Percentiles rank a stretch among this genome's conserved stretches.
phyloP scores from a whole-genome alignment of 2,113 vertebrate species.

The Cynocephalus volans region DNA sequence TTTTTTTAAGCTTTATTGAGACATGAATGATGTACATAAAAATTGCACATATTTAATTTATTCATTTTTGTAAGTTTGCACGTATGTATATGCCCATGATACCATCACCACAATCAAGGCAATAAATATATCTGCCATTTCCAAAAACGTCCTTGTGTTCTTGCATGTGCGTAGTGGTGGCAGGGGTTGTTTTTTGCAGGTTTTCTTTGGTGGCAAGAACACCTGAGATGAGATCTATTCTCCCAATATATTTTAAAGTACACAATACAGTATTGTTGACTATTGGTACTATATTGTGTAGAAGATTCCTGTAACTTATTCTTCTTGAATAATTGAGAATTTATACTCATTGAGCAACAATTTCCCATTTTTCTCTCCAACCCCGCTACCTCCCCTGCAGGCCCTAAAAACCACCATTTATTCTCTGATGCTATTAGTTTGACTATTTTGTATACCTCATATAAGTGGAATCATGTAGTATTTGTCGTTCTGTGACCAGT shows the following conservation, averaged over 20 bases:
- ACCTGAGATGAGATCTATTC: neutral
- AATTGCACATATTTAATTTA: neutral
- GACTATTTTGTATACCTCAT: neutral
- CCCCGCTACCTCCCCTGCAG: accelerated
- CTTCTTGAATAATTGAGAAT: neutral
- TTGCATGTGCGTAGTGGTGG: neutral
- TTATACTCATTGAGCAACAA: no score
- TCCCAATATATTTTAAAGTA: neutral
- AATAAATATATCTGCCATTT: neutral
- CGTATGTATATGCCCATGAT: neutral
- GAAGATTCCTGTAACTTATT: neutral
- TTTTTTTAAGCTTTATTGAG: neutral
- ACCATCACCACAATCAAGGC: neutral
- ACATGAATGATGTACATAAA: neutral
- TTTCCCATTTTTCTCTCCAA: neutral
- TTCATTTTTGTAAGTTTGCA: neutral
- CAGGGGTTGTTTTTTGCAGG: neutral
- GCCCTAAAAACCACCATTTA: neutral
- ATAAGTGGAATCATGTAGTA: neutral
- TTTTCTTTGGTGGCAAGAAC: neutral
- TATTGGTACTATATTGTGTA: neutral
- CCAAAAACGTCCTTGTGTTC: neutral
- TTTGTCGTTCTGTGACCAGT: neutral
- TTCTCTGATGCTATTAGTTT: neutral
- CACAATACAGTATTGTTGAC: neutral